Percentiles rank a stretch among this genome's conserved stretches.
phyloP scores from a whole-genome alignment of 2,797 vertebrate genomes.

The Nyctibius grandis region DNA sequence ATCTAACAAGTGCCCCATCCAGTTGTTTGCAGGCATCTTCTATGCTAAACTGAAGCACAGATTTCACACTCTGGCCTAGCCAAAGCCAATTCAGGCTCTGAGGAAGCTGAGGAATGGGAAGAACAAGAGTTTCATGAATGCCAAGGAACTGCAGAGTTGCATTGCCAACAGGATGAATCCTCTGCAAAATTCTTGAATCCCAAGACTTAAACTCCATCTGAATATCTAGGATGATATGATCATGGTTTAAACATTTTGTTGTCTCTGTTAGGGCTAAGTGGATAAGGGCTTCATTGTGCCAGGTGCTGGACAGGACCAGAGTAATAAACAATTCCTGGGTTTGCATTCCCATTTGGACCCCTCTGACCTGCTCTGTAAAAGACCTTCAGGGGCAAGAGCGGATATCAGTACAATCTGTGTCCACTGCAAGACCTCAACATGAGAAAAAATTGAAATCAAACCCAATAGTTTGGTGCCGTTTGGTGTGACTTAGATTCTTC shows the following conservation, averaged over 20 bases:
- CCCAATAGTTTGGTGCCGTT: not conserved
- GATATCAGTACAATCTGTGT: not conserved
- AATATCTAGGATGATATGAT: not conserved
- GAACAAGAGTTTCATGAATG: not conserved
- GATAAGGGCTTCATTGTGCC: not conserved
- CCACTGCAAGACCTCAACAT: not conserved
- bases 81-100: not conserved
- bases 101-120: not conserved
- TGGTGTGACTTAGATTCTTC: not conserved
- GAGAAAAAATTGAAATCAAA: not conserved
- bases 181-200: not conserved
- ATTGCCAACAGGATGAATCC: not conserved
- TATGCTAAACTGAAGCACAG: not conserved
- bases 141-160: not conserved
- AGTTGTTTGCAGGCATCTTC: not conserved
- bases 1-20: not conserved
- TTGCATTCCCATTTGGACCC: not conserved
- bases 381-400: not conserved
- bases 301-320: not conserved
- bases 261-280: not conserved
- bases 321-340: not conserved
- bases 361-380: not conserved
- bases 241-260: not conserved
- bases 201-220: not conserved
- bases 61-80: not conserved